Evolutionary conservation across 2,797 vertebrate species (phyloP).

Genomic region (Melanotaenia parkinsoni): DNA sequence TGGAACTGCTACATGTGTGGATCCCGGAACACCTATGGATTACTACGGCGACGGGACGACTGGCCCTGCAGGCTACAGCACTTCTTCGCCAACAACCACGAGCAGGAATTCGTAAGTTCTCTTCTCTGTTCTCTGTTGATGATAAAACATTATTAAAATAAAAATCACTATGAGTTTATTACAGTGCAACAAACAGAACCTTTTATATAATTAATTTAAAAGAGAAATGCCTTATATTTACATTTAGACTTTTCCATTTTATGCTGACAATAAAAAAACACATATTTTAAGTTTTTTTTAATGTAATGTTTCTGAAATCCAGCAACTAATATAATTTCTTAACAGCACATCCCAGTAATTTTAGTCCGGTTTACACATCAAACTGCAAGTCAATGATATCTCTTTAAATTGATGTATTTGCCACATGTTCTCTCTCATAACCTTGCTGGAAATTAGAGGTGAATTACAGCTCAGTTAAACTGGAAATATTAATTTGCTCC

Average conservation of each 20-base stretch:
- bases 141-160: not conserved
- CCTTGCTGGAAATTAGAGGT: not conserved
- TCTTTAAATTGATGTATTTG: not conserved
- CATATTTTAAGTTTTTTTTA: too few relatives aligned
- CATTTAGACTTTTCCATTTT: too few relatives aligned
- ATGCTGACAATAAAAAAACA: too few relatives aligned
- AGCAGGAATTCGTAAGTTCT: conserved; percentile 90
- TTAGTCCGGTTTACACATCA: too few relatives aligned
- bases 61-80: conserved; percentile 90
- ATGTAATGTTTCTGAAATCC: too few relatives aligned
- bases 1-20: conserved; percentile 98
- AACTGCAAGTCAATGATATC: too few relatives aligned
- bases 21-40: conserved; percentile 80
- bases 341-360: too few relatives aligned
- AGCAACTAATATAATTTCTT: too few relatives aligned
- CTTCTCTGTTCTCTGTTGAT: not conserved
- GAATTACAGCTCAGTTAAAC: conserved; percentile 18
- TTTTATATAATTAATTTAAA: too few relatives aligned
- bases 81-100: conserved; percentile 94
- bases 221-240: too few relatives aligned
- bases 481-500: conserved; percentile 6
- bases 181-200: too few relatives aligned
- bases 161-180: too few relatives aligned
- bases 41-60: conserved; percentile 90
- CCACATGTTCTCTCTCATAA: conserved; percentile 13